Conservation (phyloP, 2,113 vertebrate genomes). For the Hemibagrus wyckioides region DNA sequence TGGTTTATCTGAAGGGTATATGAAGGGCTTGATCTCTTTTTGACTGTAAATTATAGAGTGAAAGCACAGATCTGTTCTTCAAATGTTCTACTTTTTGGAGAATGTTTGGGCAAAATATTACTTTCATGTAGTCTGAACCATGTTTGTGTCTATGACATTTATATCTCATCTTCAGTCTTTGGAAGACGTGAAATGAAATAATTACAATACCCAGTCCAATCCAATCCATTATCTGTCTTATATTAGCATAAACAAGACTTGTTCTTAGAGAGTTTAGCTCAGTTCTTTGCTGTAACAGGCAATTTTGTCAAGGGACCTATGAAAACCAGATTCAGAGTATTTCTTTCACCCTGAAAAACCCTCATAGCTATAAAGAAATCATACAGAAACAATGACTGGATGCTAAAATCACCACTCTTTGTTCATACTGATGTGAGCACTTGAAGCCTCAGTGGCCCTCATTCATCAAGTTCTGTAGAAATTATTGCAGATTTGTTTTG, state of each 20-base stretch:
- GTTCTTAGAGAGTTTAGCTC: background rate
- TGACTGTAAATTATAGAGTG: background rate
- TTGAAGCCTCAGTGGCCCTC: background rate
- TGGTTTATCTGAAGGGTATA: background rate
- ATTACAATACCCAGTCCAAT: background rate
- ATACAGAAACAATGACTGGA: slow-evolving; percentile 15
- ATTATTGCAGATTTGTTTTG: background rate
- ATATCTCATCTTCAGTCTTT: background rate
- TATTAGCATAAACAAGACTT: background rate
- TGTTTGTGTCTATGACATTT: background rate
- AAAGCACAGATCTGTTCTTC: background rate
- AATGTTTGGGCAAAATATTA: background rate
- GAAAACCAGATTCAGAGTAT: slow-evolving; percentile 6
- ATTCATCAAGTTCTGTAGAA: background rate
- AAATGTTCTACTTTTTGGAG: background rate
- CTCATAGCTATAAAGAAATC: slow-evolving; percentile 9
- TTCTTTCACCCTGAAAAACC: slow-evolving; percentile 31
- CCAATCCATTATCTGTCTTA: background rate
- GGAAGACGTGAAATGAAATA: background rate
- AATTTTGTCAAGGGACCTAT: background rate
- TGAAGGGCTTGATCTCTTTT: background rate
- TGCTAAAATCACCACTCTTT: slow-evolving; percentile 11
- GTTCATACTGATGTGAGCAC: slow-evolving; percentile 13
- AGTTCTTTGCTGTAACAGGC: slow-evolving; percentile 7
- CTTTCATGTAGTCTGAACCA: background rate